phyloP scores from a whole-genome alignment of 2,113 vertebrate species.

The Hypomesus transpacificus region DNA sequence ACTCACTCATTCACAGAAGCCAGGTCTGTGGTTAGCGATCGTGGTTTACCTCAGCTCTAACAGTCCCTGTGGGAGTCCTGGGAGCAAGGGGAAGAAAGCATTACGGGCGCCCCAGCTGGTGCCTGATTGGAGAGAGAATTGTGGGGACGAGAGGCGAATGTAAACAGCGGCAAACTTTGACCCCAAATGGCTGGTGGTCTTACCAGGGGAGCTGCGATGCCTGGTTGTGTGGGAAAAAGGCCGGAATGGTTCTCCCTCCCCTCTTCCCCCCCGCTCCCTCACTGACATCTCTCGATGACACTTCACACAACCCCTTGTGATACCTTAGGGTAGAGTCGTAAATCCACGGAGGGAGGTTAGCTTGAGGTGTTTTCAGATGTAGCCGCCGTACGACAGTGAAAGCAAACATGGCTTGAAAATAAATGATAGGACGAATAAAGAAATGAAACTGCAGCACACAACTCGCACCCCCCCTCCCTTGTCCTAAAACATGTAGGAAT shows the following conservation, averaged over 20 bases:
- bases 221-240: constrained; percentile 53
- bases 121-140: constrained; percentile 38
- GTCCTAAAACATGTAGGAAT: no score
- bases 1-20: constrained; percentile 59
- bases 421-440: not conserved
- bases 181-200: constrained; percentile 59
- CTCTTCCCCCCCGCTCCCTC: not conserved
- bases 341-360: not conserved
- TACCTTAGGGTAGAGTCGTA: not conserved
- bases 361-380: constrained; percentile 4
- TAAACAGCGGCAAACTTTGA: constrained; percentile 68
- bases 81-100: constrained; percentile 44
- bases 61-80: constrained; percentile 42
- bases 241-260: not conserved
- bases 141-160: constrained; percentile 60
- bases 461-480: no score
- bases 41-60: constrained; percentile 66
- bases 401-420: constrained; percentile 1
- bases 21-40: constrained; percentile 40
- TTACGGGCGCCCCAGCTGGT: constrained; percentile 40
- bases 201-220: constrained; percentile 32
- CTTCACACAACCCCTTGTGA: not conserved
- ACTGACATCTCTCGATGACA: not conserved
- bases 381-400: not conserved
- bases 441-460: not conserved